Percentiles rank a stretch among this genome's conserved stretches.
Conservation (phyloP, 2,797 vertebrate genomes). For the Nyctalus aviator region DNA sequence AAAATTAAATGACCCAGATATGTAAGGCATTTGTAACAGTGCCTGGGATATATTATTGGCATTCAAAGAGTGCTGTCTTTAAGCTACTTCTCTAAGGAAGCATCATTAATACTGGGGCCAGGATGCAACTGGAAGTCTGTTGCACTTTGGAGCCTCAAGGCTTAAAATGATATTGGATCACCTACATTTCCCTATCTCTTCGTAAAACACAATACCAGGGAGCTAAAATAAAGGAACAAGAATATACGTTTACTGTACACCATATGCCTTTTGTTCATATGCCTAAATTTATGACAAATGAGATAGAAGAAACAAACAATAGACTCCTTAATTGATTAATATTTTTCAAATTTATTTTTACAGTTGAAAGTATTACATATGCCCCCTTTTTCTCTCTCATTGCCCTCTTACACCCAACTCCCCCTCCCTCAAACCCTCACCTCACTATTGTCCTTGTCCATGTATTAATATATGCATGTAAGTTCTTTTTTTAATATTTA, state of each 20-base stretch:
- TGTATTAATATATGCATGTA: too few species aligned
- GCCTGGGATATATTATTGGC: not conserved
- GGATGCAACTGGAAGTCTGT: not conserved
- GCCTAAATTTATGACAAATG: not conserved
- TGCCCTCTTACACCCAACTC: too few species aligned
- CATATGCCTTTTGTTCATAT: not conserved
- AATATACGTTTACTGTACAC: not conserved
- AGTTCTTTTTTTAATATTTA: not conserved
- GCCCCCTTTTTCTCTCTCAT: too few species aligned
- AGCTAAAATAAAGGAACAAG: not conserved
- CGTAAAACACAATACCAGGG: not conserved
- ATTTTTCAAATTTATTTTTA: too few species aligned
- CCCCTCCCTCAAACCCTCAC: too few species aligned
- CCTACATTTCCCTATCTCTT: not conserved
- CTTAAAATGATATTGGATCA: not conserved
- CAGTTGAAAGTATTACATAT: too few species aligned
- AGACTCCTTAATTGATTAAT: not conserved
- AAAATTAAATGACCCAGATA: not conserved
- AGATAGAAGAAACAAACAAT: not conserved
- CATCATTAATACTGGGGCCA: not conserved
- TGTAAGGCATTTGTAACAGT: not conserved
- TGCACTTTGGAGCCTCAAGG: not conserved
- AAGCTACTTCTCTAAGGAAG: not conserved
- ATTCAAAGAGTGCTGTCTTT: constrained; percentile 19
- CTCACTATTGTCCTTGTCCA: too few species aligned